These are phyloP conservation scores for Sceliomorpha sp. DNA, from an alignment of 2,888 invertebrate genomes.

Conservation along the genomic window DNA sequence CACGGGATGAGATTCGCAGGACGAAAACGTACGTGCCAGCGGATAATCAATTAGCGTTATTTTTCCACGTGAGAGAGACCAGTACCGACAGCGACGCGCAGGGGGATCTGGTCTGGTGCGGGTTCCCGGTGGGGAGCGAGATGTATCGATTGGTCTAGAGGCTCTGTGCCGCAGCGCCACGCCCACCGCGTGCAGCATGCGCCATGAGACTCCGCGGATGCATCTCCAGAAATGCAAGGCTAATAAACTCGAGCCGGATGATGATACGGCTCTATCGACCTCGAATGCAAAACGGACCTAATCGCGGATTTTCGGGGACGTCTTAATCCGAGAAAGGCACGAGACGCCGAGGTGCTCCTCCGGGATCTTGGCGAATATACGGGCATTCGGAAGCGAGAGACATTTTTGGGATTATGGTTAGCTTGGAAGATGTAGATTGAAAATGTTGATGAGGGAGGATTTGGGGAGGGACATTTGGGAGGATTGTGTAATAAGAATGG, in stretches of 20 bases:
- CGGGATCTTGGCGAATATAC: too few relatives aligned
- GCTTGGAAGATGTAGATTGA: too few relatives aligned
- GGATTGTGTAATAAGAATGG: too few relatives aligned
- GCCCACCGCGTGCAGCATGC: slow-evolving; percentile 60
- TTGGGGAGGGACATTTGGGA: too few relatives aligned
- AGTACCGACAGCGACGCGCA: slow-evolving; percentile 35
- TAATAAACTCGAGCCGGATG: slow-evolving; percentile 53
- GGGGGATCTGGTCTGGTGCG: slow-evolving; percentile 14
- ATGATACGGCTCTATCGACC: slow-evolving; percentile 62
- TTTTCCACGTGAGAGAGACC: slow-evolving; percentile 56
- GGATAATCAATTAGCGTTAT: slow-evolving; percentile 60
- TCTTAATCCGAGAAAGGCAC: slow-evolving; percentile 61
- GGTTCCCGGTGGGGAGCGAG: slow-evolving; percentile 65
- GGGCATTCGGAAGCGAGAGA: too few relatives aligned
- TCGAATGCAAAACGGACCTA: slow-evolving; percentile 61
- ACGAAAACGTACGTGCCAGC: slow-evolving; percentile 24
- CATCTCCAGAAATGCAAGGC: slow-evolving; percentile 56
- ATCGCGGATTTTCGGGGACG: slow-evolving; percentile 62
- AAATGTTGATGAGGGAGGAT: too few relatives aligned
- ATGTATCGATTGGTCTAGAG: slow-evolving; percentile 73
- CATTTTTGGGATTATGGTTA: too few relatives aligned
- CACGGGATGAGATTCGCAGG: slow-evolving; percentile 1
- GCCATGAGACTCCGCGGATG: slow-evolving; percentile 52
- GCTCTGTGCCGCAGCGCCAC: slow-evolving; percentile 59
- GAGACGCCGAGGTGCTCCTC: too few relatives aligned